Evolutionary conservation across 1,140 invertebrate species (phyloP), one percentile per base, ranked within the genome.

Genomic region (Heliconius hermathena): DNA sequence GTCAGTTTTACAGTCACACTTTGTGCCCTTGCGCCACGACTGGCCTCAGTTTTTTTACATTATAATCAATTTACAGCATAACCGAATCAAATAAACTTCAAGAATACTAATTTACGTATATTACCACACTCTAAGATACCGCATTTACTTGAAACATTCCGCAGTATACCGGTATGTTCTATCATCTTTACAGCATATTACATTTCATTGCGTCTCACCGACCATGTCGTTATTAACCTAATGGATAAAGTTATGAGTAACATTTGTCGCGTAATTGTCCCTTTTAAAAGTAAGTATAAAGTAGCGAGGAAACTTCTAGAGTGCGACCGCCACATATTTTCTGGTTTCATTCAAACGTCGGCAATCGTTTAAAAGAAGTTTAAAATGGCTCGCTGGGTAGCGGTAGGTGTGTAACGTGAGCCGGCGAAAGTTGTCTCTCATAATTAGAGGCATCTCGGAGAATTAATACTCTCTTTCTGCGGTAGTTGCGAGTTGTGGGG

Each of bases 391-490:
- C 83, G 84, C 85, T 83, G 85, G 82, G 80, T 87, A 83, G 85
- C 83, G 83, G 85, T 88, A 82, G 83, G 84, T 88, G 81, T 87
- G 89, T 90, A 89, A 90, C 81, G 80, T 80, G 87, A 89, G 85
- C 85, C 81, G 84, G 85, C 83, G 70, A 88, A 91, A 91, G 83
- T 89, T 91, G 82, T 84, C 89, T 83, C 83, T 90, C 83, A 87
- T 90, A 90, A 91, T 90, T 91, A 89, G 87, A 87, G 86, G 81
- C 81, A 83, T 82, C 84, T 84, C 83, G 80, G 87, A 85, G 90
- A 92, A 93, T 93, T 90, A 91, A 91, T 89, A 89, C 86, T 83
- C 84, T 80, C 82, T 86, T 83, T 90, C 80, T 88, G 85, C 77
- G 83, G 86, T 81, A 41, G 76, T 72, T 71, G 81, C 70, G 79